Conservation (phyloP, 2,888 invertebrate species). For the Pogonocherus hispidulus region DNA sequence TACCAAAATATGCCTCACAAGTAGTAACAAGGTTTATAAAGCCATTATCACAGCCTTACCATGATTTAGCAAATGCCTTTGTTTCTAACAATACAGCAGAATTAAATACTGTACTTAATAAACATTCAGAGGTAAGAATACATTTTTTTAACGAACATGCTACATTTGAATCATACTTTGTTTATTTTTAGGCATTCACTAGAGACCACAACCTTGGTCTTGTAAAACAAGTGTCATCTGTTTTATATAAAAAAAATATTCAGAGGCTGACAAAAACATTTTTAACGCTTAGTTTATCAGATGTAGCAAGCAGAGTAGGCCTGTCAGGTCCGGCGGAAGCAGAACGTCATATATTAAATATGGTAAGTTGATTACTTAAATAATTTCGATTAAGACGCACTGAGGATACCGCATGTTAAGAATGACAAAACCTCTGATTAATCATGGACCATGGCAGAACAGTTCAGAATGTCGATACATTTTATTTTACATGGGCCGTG, state of each 20-base stretch:
- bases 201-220: constrained; percentile 85
- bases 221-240: constrained; percentile 88
- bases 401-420: too few species aligned
- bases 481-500: too few species aligned
- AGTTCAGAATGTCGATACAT: too few species aligned
- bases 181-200: constrained; percentile 71
- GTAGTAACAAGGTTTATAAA: constrained; percentile 89
- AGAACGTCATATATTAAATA: constrained; percentile 93
- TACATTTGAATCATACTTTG: background rate
- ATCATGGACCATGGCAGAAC: too few species aligned
- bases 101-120: constrained; percentile 77
- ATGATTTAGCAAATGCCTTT: constrained; percentile 89
- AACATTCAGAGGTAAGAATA: constrained; percentile 79
- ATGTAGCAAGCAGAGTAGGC: constrained; percentile 92
- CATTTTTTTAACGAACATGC: background rate
- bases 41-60: constrained; percentile 88
- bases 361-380: constrained; percentile 76
- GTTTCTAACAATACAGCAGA: constrained; percentile 80
- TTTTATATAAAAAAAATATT: constrained; percentile 96
- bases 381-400: background rate
- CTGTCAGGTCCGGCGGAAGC: constrained; percentile 88
- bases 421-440: too few species aligned
- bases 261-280: constrained; percentile 96
- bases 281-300: constrained; percentile 87
- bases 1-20: constrained; percentile 94